These are phyloP conservation scores for Chymomyza fuscimana DNA, from an alignment of 2,888 invertebrate genomes.

Conservation along the genomic window DNA sequence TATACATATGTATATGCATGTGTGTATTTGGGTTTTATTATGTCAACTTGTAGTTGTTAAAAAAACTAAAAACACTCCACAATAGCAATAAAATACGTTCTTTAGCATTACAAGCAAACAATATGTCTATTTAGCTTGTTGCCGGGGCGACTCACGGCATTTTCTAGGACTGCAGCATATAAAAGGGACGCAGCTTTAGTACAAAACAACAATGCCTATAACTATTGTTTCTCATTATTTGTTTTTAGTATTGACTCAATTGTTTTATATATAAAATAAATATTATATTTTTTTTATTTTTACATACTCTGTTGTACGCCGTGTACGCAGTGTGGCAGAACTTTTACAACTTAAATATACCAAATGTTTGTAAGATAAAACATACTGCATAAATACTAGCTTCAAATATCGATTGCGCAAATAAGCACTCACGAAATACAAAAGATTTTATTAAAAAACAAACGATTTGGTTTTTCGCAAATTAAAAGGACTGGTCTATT, in stretches of 20 bases:
- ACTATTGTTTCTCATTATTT: background rate
- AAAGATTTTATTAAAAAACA: too few species aligned
- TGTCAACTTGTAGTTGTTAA: background rate
- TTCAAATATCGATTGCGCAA: background rate
- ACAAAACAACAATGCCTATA: background rate
- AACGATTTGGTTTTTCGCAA: background rate
- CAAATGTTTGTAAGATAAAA: background rate
- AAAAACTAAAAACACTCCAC: background rate
- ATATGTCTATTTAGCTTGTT: background rate
- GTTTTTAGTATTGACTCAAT: background rate
- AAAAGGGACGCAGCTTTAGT: background rate
- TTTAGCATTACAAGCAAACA: background rate
- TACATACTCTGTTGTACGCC: background rate
- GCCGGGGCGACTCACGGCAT: background rate
- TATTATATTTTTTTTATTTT: background rate
- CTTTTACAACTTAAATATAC: background rate
- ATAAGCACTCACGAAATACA: too few species aligned
- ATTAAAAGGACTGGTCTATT: background rate
- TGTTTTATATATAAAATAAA: background rate
- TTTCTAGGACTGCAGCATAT: background rate
- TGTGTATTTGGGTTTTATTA: background rate
- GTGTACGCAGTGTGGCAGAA: background rate
- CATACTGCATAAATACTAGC: background rate
- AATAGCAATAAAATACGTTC: background rate
- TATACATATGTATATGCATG: too few species aligned